These are phyloP conservation scores for Tyto alba DNA, from an alignment of 2,113 vertebrate genomes.

Conservation along the genomic window DNA sequence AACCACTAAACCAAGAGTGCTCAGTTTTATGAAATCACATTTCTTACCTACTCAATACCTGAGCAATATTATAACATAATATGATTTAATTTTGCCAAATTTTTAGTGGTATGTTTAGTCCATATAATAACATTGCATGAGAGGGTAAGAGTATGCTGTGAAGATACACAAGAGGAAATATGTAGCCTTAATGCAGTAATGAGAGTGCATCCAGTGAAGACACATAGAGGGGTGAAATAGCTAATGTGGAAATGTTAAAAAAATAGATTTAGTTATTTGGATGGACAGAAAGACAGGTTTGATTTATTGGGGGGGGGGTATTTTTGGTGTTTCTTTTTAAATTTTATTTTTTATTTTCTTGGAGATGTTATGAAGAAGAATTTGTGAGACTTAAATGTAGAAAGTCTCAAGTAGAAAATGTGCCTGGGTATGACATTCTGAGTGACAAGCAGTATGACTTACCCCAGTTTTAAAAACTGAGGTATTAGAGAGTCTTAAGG, in stretches of 20 bases:
- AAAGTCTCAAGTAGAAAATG: not conserved
- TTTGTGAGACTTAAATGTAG: not conserved
- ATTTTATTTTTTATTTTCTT: not conserved
- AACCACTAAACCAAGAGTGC: not conserved
- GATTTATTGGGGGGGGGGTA: not conserved
- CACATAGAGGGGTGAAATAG: not conserved
- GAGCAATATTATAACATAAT: not conserved
- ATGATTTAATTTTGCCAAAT: not conserved
- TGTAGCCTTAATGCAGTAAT: not conserved
- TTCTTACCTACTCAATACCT: not conserved
- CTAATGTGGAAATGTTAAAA: not conserved
- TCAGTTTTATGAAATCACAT: not conserved
- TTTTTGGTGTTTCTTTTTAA: not conserved
- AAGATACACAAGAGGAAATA: not conserved
- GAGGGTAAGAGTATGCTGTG: not conserved
- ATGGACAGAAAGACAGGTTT: not conserved
- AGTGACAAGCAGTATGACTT: not conserved
- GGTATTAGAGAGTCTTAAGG: not conserved
- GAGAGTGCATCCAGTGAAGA: not conserved
- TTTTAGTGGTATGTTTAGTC: not conserved
- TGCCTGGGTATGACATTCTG: not conserved
- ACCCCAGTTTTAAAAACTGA: not conserved
- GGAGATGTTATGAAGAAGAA: not conserved
- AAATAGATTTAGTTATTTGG: not conserved
- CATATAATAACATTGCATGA: not conserved